These are phyloP conservation scores for Clarias laeviceps DNA, from an alignment of 2,797 vertebrate species.

Conservation along the genomic window DNA sequence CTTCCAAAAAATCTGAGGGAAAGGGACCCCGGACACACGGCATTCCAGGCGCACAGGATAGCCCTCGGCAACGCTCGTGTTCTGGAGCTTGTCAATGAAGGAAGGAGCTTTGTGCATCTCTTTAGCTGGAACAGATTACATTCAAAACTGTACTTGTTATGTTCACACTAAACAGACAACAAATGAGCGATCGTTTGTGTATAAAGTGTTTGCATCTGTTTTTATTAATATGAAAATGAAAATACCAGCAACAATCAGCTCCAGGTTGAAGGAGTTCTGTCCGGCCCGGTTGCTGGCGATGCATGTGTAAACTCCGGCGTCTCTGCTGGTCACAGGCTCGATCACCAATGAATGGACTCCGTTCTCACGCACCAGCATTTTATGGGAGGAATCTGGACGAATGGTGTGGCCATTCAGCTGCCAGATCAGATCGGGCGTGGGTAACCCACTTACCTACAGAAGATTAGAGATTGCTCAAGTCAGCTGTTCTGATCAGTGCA, in stretches of 20 bases:
- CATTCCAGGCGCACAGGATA: constrained; percentile 95
- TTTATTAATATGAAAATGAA: not conserved
- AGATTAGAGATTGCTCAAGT: not conserved
- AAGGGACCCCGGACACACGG: constrained; percentile 84
- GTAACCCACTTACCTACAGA: constrained; percentile 91
- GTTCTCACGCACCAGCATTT: constrained; percentile 97
- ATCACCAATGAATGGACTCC: constrained; percentile 96
- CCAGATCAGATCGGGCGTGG: constrained; percentile 95
- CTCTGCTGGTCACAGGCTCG: constrained; percentile 90
- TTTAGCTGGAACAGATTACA: constrained; percentile 78
- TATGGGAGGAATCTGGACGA: constrained; percentile 90
- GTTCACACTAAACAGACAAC: not conserved
- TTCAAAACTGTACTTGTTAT: not conserved
- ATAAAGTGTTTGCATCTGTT: not conserved
- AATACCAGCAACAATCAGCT: constrained; percentile 93
- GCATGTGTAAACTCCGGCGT: constrained; percentile 95
- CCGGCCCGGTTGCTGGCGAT: constrained; percentile 93
- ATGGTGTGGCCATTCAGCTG: constrained; percentile 91
- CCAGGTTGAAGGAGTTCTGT: constrained; percentile 96
- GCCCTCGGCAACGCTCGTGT: constrained; percentile 92
- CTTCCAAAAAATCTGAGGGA: constrained; percentile 98
- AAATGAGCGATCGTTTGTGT: not conserved
- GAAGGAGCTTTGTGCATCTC: constrained; percentile 93
- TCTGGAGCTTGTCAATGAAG: constrained; percentile 96
- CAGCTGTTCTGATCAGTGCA: not conserved